Base-by-base conservation (phyloP, 2,888 invertebrate species). In the Argyresthia goedartella region DNA sequence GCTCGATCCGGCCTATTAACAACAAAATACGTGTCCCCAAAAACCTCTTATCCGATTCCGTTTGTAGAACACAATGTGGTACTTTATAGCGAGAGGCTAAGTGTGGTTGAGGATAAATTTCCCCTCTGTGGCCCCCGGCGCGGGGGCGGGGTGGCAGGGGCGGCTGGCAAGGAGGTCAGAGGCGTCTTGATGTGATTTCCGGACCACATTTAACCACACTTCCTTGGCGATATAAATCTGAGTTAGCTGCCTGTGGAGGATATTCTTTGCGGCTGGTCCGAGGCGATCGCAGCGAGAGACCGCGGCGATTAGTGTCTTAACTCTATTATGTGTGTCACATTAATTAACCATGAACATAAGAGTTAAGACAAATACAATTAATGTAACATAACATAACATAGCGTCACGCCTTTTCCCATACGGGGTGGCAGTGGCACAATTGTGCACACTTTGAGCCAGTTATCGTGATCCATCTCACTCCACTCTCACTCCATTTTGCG, bases 111-210 rank as follows among this genome's bases (percentile, higher is more conserved):
- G 50, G 50, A 65, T 69, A 71, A 62, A 73, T 72, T 71, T 66
- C 69, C 68, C 60, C 64, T 56, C 15, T 13, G 25, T 49, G 33
- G 49, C 41, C 49, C 45, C 49, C 45, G 50, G 50, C 33, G 39
- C 36, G 15, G 39, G 11, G 43, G 4, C 47, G 50, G 49, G 65
- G 60, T 64, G 64, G 66, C 62, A 69, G 60, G 65, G 64, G 66
- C 62, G 69, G 67, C 64, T 64, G 64, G 62, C 64, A 63, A 66
- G 68, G 64, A 64, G 69, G 66, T 69, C 72, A 71, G 71, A 74
- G 69, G 76, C 76, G 76, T 71, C 75, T 74, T 80, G 74, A 79
- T 79, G 66, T 70, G 74, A 81, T 81, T 81, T 80, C 80, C 81
- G 74, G 73, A 63, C 70, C 72, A 75, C 73, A 76, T 76, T 76